Evolutionary conservation across 2,113 vertebrate species (phyloP).

Genomic region (Scophthalmus maximus): DNA sequence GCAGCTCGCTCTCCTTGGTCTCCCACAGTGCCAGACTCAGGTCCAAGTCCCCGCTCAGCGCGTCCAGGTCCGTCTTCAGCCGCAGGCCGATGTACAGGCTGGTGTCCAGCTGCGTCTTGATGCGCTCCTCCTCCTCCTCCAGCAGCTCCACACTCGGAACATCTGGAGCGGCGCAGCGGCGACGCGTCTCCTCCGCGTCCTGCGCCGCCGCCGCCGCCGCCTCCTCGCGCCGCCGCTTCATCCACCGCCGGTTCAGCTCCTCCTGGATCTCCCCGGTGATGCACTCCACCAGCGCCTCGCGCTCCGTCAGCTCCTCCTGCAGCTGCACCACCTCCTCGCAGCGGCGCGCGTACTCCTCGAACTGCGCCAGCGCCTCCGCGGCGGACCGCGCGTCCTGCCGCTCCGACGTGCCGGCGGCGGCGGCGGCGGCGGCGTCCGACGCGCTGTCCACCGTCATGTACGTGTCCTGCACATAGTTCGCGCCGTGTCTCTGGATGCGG

Average conservation of each 20-base stretch:
- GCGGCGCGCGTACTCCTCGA: constrained; percentile 84
- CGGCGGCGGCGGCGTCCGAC: constrained; percentile 24
- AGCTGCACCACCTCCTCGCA: constrained; percentile 88
- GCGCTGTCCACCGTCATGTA: constrained; percentile 88
- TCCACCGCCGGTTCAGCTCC: constrained; percentile 94
- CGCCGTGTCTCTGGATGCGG: constrained; percentile 90
- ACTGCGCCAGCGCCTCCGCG: constrained; percentile 76
- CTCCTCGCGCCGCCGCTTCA: constrained; percentile 88
- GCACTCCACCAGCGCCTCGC: constrained; percentile 89
- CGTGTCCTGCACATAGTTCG: constrained; percentile 97
- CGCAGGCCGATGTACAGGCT: constrained; percentile 94
- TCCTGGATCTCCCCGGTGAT: constrained; percentile 91
- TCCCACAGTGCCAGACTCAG: constrained; percentile 86
- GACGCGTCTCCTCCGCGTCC: constrained; percentile 67
- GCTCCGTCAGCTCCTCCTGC: constrained; percentile 89
- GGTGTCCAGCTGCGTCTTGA: constrained; percentile 92
- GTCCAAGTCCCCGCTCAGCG: constrained; percentile 87
- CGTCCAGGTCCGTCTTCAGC: constrained; percentile 91
- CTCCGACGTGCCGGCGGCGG: constrained; percentile 29
- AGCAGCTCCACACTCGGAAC: constrained; percentile 59
- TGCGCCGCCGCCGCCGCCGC: constrained; percentile 51
- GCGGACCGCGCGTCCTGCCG: constrained; percentile 45
- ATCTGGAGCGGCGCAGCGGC: constrained; percentile 7
- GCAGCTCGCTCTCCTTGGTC: constrained; percentile 88
- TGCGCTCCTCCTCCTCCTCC: constrained; percentile 87